Percentiles rank a stretch among this genome's conserved stretches.
These are phyloP conservation scores for Ceratina australensis DNA, from an alignment of 1,140 invertebrate species.

Conservation along the genomic window DNA sequence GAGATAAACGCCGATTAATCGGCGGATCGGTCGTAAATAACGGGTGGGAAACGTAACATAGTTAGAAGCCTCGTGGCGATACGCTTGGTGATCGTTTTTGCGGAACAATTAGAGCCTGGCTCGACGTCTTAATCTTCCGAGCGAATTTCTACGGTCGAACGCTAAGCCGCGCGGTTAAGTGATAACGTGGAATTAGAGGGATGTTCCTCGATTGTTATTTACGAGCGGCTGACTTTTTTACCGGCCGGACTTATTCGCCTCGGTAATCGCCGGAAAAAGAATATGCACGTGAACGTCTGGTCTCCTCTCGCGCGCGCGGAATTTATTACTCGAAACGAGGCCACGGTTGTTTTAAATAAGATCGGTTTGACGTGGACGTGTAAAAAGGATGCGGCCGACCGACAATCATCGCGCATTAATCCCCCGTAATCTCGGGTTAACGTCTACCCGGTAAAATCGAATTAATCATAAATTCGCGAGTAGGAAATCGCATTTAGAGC, in stretches of 20 bases:
- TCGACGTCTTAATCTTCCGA: conserved; percentile 13
- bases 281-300: background rate
- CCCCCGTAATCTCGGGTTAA: background rate
- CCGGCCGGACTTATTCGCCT: too few relatives aligned
- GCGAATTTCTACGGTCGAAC: conserved; percentile 10
- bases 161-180: background rate
- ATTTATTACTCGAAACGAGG: background rate
- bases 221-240: background rate
- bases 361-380: background rate
- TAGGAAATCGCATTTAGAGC: background rate
- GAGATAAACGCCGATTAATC: conserved; percentile 21
- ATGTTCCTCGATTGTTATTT: conserved; percentile 8
- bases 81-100: conserved; percentile 8
- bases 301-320: too few relatives aligned
- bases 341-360: background rate
- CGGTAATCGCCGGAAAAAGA: too few relatives aligned
- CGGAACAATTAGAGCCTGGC: conserved; percentile 10
- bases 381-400: background rate
- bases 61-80: too few relatives aligned
- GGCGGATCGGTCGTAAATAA: conserved; percentile 5
- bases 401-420: background rate
- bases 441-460: background rate
- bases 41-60: too few relatives aligned
- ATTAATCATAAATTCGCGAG: background rate
- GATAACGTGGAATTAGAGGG: background rate